Percentiles rank a stretch among this genome's conserved stretches.
These are phyloP conservation scores for Parazoanthus darwini DNA, from an alignment of 92 coral and sea anemone species.

Conservation along the genomic window DNA sequence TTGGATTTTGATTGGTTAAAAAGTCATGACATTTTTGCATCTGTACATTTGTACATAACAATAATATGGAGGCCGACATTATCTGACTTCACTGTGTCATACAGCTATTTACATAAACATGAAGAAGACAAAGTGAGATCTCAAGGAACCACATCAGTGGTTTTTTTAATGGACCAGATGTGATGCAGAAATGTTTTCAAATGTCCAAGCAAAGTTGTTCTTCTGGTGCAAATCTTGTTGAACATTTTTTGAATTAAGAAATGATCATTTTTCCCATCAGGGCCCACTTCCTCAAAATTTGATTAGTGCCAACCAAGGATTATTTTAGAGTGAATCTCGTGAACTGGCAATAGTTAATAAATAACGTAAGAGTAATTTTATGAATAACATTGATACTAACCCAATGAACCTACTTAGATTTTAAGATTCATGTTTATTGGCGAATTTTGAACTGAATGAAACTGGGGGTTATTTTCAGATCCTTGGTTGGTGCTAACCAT, in stretches of 20 bases:
- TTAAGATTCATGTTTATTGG: too few species aligned
- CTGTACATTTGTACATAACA: conserved; percentile 46
- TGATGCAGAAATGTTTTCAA: not conserved
- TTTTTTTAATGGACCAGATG: not conserved
- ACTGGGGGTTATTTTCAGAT: too few species aligned
- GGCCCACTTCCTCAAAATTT: not conserved
- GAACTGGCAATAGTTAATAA: too few species aligned
- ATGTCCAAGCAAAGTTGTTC: not conserved
- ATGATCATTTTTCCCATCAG: not conserved
- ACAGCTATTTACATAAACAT: not conserved
- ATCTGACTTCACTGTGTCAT: not conserved
- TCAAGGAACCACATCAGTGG: not conserved
- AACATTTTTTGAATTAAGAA: conserved; percentile 4
- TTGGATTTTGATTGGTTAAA: conserved; percentile 13
- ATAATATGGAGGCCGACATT: not conserved
- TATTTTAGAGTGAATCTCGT: too few species aligned
- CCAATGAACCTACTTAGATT: too few species aligned
- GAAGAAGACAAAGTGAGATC: not conserved
- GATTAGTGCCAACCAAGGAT: too few species aligned
- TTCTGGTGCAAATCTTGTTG: not conserved
- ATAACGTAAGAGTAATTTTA: too few species aligned
- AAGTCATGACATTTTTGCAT: not conserved
- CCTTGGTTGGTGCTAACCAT: too few species aligned
- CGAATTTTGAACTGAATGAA: too few species aligned
- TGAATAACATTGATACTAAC: too few species aligned